Conservation (phyloP, 2,113 vertebrate genomes). For the Chiloscyllium plagiosum region DNA sequence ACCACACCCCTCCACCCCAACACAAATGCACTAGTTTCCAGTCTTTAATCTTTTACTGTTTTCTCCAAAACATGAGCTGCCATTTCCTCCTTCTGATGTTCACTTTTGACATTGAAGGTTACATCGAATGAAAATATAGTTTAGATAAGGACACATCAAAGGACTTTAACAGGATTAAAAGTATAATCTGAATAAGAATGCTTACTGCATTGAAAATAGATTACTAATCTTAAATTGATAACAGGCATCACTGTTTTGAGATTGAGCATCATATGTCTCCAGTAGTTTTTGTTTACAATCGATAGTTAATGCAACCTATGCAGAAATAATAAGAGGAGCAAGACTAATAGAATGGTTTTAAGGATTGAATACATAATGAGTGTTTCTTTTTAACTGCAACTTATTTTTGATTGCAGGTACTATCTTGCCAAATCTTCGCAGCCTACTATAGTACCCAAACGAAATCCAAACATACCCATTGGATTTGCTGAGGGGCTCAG, state of each 20-base stretch:
- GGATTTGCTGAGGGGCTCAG: neutral
- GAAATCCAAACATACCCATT: neutral
- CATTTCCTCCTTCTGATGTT: neutral
- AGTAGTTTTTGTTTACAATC: neutral
- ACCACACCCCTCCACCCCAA: too few species aligned
- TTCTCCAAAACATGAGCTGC: neutral
- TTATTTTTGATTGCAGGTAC: constrained; percentile 5
- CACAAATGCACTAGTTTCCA: neutral
- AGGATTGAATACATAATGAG: neutral
- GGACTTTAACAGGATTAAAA: neutral
- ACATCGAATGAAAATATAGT: neutral
- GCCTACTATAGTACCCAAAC: neutral
- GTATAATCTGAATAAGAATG: neutral
- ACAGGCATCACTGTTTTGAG: neutral
- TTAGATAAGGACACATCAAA: neutral
- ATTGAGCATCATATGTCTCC: neutral
- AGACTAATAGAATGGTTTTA: neutral
- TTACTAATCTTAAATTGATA: neutral
- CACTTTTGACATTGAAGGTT: neutral
- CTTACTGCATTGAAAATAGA: neutral
- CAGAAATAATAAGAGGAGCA: neutral
- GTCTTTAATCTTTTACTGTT: neutral
- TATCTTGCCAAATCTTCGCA: neutral
- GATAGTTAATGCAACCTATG: neutral
- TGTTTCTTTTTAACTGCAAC: neutral